A percentile compares a stretch with the other conserved stretches of the same genome.
Conservation (phyloP, 1,140 invertebrate species). For the Drosophila willistoni region DNA sequence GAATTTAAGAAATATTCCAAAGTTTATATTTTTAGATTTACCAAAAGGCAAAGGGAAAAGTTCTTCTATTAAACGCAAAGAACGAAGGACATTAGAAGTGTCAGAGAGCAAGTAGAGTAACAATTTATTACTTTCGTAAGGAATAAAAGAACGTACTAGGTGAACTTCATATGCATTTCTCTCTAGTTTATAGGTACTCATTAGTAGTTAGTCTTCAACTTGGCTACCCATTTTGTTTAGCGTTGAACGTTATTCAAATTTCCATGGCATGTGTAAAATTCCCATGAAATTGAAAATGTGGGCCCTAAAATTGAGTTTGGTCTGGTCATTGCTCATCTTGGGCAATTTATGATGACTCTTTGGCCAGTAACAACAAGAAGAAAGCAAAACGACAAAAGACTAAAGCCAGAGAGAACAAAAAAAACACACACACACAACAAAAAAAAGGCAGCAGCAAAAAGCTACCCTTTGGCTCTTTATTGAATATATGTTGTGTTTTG, state of each 20-base stretch:
- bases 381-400: not conserved
- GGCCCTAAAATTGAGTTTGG: constrained; percentile 1
- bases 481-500: constrained; percentile 2
- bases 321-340: constrained; percentile 9
- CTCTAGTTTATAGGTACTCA: too few species aligned
- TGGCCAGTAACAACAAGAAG: not conserved
- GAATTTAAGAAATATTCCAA: too few species aligned
- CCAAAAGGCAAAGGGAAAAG: too few species aligned
- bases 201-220: too few species aligned
- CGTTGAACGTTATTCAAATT: not conserved
- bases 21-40: too few species aligned
- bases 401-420: not conserved
- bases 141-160: too few species aligned
- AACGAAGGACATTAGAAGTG: too few species aligned
- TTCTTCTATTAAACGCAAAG: too few species aligned
- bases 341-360: constrained; percentile 3
- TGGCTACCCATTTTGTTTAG: not conserved
- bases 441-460: constrained; percentile 4
- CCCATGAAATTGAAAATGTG: constrained; percentile 3
- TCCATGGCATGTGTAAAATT: not conserved
- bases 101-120: too few species aligned
- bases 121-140: too few species aligned
- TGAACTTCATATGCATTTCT: too few species aligned
- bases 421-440: not conserved
- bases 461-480: constrained; percentile 8